Evolutionary conservation across 2,113 vertebrate genomes (phyloP).

Genomic region (Toxotes jaculatrix): DNA sequence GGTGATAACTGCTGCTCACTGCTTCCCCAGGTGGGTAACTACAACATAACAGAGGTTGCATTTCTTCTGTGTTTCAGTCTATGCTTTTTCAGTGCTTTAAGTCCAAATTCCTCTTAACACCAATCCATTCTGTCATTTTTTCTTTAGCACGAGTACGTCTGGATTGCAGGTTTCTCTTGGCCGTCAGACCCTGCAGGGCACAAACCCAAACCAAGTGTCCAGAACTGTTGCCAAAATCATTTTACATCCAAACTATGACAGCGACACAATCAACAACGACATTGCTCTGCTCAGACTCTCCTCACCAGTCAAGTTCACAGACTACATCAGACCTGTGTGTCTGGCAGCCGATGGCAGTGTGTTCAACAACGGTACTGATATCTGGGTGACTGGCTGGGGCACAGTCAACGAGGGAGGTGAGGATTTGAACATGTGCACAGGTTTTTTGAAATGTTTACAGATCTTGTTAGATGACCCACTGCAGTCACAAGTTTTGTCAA

Average conservation of each 20-base stretch:
- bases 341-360: not conserved
- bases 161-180: slow-evolving; percentile 47
- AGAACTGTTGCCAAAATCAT: slow-evolving; percentile 41
- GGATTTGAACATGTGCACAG: not conserved
- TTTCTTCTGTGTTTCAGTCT: not conserved
- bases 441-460: too few species aligned
- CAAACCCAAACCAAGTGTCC: slow-evolving; percentile 40
- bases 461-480: too few species aligned
- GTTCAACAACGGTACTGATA: slow-evolving; percentile 2
- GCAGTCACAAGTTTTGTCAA: too few species aligned
- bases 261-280: not conserved
- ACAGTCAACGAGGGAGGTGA: not conserved
- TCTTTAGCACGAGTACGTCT: not conserved
- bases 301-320: not conserved
- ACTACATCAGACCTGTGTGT: slow-evolving; percentile 4
- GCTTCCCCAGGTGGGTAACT: slow-evolving; percentile 59
- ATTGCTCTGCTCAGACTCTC: not conserved
- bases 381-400: not conserved
- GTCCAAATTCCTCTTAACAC: not conserved
- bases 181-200: slow-evolving; percentile 48
- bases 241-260: slow-evolving; percentile 70
- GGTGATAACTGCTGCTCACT: slow-evolving; percentile 85
- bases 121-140: not conserved
- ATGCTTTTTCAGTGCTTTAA: not conserved
- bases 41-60: rapidly evolving